These are phyloP conservation scores for Botia almorhae DNA, from an alignment of 2,797 vertebrate species.

Conservation along the genomic window DNA sequence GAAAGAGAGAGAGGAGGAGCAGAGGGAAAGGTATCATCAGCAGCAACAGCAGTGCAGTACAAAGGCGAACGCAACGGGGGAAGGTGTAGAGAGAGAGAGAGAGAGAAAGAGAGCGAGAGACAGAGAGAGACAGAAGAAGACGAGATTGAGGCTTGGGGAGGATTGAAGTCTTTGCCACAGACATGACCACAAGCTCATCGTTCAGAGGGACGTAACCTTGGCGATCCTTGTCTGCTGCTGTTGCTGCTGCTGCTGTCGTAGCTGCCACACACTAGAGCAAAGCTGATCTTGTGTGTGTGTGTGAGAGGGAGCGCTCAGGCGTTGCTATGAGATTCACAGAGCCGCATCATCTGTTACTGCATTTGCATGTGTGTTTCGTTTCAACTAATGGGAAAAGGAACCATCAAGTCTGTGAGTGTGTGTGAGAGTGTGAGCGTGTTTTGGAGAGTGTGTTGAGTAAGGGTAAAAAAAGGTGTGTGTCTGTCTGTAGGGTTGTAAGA, in stretches of 20 bases:
- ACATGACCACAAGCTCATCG: slow-evolving; percentile 71
- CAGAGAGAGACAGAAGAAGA: slow-evolving; percentile 32
- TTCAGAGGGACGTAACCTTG: slow-evolving; percentile 73
- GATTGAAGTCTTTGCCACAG: slow-evolving; percentile 70
- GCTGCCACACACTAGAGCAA: slow-evolving; percentile 67
- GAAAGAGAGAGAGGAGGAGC: slow-evolving; percentile 56
- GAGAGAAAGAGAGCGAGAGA: slow-evolving; percentile 22
- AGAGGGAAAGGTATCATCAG: slow-evolving; percentile 53
- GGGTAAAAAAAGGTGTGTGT: slow-evolving; percentile 66
- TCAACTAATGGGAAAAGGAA: slow-evolving; percentile 35
- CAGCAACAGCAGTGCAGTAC: slow-evolving; percentile 43
- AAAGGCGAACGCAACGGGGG: slow-evolving; percentile 18
- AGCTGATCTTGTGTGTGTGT: slow-evolving; percentile 54
- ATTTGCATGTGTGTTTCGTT: slow-evolving; percentile 35
- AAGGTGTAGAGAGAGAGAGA: slow-evolving; percentile 34
- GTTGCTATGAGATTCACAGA: slow-evolving; percentile 66
- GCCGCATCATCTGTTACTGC: slow-evolving; percentile 60
- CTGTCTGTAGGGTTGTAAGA: slow-evolving; percentile 62
- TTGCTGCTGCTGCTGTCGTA: slow-evolving; percentile 1
- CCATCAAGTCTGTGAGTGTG: slow-evolving; percentile 7
- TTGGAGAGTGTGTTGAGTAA: slow-evolving; percentile 58
- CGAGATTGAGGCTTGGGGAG: slow-evolving; percentile 68
- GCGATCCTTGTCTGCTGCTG: slow-evolving; percentile 72
- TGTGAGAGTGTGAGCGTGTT: slow-evolving; percentile 14
- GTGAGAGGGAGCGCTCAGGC: slow-evolving; percentile 59